A percentile compares a stretch with the other conserved stretches of the same genome.
phyloP scores from a whole-genome alignment of 1,140 invertebrate species.

The Chironomus striatipennis region DNA sequence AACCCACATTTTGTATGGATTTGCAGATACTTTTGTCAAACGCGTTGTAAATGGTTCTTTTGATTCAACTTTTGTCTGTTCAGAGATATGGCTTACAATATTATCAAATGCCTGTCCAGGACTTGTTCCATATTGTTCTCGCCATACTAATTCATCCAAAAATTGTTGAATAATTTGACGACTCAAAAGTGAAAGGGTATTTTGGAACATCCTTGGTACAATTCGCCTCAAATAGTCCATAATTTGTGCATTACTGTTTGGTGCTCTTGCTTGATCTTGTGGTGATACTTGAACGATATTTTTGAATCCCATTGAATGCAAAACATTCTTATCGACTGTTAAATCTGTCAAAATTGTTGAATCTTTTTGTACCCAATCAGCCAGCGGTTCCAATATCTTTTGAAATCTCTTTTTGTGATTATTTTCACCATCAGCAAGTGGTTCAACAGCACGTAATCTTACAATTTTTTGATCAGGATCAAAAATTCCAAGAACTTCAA shows the following conservation, averaged over 20 bases:
- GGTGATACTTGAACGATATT: constrained; percentile 60
- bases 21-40: constrained; percentile 38
- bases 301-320: constrained; percentile 66
- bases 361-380: constrained; percentile 65
- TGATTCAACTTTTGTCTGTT: constrained; percentile 58
- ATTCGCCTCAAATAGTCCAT: constrained; percentile 81
- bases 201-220: constrained; percentile 84
- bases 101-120: constrained; percentile 71
- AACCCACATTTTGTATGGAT: background rate
- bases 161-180: constrained; percentile 82
- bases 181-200: constrained; percentile 71
- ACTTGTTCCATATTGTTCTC: constrained; percentile 60
- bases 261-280: constrained; percentile 45
- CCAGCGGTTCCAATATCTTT: constrained; percentile 69
- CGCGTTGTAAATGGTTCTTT: constrained; percentile 42
- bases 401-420: constrained; percentile 66
- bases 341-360: constrained; percentile 71
- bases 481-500: constrained; percentile 78
- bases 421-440: constrained; percentile 61
- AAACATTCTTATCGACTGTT: constrained; percentile 68
- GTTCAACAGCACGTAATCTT: constrained; percentile 70
- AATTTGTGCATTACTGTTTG: constrained; percentile 61
- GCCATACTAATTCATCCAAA: constrained; percentile 77
- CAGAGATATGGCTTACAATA: constrained; percentile 65
- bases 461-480: constrained; percentile 66